Conservation (phyloP, 2,888 invertebrate species). For the Gastracanthus pulcherrimus region DNA sequence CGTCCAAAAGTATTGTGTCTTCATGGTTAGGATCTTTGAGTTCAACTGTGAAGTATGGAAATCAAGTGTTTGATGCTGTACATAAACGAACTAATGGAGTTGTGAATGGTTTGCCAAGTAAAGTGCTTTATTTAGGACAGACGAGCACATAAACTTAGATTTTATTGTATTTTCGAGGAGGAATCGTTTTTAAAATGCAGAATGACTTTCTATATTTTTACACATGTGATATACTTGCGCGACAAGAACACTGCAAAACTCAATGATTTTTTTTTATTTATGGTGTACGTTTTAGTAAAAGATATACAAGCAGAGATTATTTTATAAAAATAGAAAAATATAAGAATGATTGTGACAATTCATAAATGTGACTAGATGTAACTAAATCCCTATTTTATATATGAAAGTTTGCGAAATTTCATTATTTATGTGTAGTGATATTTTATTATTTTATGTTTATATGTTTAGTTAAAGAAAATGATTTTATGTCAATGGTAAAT, state of each 20-base stretch:
- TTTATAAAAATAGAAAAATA: too few species aligned
- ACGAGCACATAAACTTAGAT: slow-evolving; percentile 57
- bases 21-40: slow-evolving; percentile 80
- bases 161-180: background rate
- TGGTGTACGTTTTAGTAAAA: background rate
- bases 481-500: background rate
- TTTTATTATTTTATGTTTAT: background rate
- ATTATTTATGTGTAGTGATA: background rate
- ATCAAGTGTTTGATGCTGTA: slow-evolving; percentile 80
- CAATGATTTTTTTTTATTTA: background rate
- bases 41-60: slow-evolving; percentile 81
- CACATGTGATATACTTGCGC: slow-evolving; percentile 31
- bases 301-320: too few species aligned
- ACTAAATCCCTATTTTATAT: background rate
- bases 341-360: background rate
- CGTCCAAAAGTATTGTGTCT: slow-evolving; percentile 79
- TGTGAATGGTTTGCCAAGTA: slow-evolving; percentile 71
- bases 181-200: background rate
- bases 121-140: slow-evolving; percentile 70
- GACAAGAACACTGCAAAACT: background rate
- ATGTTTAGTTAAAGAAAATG: slow-evolving; percentile 6
- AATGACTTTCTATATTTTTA: background rate
- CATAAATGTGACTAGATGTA: background rate
- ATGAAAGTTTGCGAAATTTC: background rate
- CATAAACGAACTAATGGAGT: slow-evolving; percentile 80